Percentiles rank a stretch among this genome's conserved stretches.
phyloP scores from a whole-genome alignment of 2,113 vertebrate species.

The Galemys pyrenaicus region DNA sequence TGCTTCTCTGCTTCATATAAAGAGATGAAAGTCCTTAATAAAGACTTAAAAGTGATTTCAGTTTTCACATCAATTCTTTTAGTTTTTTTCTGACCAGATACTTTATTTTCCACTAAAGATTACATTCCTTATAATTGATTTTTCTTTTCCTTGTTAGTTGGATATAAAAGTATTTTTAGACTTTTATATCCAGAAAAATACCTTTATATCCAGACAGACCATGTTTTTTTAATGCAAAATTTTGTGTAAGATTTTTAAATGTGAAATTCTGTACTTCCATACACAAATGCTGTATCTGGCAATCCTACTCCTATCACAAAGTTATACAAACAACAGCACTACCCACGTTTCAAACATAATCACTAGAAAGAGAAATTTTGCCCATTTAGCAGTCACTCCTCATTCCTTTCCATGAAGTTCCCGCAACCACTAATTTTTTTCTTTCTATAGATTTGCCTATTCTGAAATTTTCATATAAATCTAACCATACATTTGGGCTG shows the following conservation, averaged over 20 bases:
- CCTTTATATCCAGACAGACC: too few relatives aligned
- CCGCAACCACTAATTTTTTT: not conserved
- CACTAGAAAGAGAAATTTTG: not conserved
- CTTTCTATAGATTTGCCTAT: too few relatives aligned
- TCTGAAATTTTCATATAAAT: too few relatives aligned
- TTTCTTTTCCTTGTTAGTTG: not conserved
- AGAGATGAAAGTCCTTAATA: not conserved
- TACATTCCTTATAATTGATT: not conserved
- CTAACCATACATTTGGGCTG: too few relatives aligned
- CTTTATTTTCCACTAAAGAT: not conserved
- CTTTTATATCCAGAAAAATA: not conserved
- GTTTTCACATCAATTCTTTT: not conserved
- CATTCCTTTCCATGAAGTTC: not conserved
- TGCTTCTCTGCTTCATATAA: not conserved
- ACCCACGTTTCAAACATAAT: not conserved
- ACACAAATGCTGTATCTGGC: not conserved
- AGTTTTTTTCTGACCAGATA: not conserved
- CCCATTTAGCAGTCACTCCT: not conserved
- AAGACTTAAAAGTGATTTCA: not conserved
- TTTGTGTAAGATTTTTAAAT: too few relatives aligned
- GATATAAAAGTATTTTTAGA: too few relatives aligned
- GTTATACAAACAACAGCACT: not conserved
- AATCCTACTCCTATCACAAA: not conserved
- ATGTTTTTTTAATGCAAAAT: not conserved
- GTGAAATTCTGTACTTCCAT: not conserved